Evolutionary conservation across 2,888 invertebrate species (phyloP).

Genomic region (Xylota segnis): DNA sequence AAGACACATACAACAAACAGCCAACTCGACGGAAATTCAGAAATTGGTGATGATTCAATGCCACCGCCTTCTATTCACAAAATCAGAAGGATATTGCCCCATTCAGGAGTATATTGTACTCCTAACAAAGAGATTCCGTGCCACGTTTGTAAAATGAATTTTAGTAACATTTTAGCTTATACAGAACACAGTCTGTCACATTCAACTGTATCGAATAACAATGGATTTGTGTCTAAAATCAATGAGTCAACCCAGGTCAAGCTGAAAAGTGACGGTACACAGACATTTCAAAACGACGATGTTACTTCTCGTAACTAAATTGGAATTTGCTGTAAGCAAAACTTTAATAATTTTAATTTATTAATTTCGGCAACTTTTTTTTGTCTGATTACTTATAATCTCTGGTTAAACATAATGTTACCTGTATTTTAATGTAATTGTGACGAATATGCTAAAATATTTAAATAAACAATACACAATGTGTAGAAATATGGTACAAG

Average conservation of each 20-base stretch:
- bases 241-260: slow-evolving; percentile 4
- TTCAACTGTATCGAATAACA: slow-evolving; percentile 54
- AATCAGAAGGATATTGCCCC: slow-evolving; percentile 79
- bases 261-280: slow-evolving; percentile 2
- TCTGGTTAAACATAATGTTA: slow-evolving; percentile 9
- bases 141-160: slow-evolving; percentile 80
- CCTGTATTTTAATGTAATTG: slow-evolving; percentile 33
- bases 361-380: slow-evolving; percentile 5
- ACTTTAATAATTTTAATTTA: slow-evolving; percentile 18
- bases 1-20: neutral
- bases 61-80: slow-evolving; percentile 78
- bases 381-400: neutral
- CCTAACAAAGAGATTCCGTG: slow-evolving; percentile 82
- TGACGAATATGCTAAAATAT: slow-evolving; percentile 34
- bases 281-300: neutral
- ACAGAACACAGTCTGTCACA: slow-evolving; percentile 81
- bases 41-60: slow-evolving; percentile 57
- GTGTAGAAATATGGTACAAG: neutral
- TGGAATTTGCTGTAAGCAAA: neutral
- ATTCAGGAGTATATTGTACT: slow-evolving; percentile 81
- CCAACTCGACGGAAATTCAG: neutral
- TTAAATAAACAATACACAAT: slow-evolving; percentile 30
- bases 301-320: neutral
- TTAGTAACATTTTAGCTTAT: slow-evolving; percentile 81
- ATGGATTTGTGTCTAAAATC: neutral